Percentiles rank a stretch among this genome's conserved stretches.
phyloP scores from a whole-genome alignment of 2,113 vertebrate species.

The Erythrocercus mccallii region DNA sequence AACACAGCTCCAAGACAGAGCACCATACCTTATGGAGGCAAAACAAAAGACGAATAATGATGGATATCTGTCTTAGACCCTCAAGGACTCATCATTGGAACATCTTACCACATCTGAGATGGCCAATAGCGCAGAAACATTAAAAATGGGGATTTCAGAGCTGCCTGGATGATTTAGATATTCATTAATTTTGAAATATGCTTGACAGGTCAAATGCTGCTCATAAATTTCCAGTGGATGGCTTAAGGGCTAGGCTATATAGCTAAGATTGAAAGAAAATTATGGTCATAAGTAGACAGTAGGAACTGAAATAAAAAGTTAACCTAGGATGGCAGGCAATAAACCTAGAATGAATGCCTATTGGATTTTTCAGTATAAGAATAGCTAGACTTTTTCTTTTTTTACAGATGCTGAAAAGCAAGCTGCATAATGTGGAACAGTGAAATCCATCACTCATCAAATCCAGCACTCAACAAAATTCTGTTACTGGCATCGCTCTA shows the following conservation, averaged over 20 bases:
- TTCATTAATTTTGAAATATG: not conserved
- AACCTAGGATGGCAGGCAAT: not conserved
- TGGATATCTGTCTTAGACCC: not conserved
- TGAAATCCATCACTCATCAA: not conserved
- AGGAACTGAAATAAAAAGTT: not conserved
- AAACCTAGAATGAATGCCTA: not conserved
- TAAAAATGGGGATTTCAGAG: not conserved
- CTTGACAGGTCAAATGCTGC: not conserved
- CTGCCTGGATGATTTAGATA: not conserved
- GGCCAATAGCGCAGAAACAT: not conserved
- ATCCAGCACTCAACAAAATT: not conserved
- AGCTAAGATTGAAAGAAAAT: not conserved
- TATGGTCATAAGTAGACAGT: not conserved
- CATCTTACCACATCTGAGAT: not conserved
- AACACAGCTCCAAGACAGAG: slow-evolving; percentile 10
- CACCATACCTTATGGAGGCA: not conserved
- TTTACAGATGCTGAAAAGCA: not conserved
- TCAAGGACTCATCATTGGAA: not conserved
- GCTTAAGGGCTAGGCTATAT: not conserved
- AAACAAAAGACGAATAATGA: not conserved
- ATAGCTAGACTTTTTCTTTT: not conserved
- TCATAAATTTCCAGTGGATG: not conserved
- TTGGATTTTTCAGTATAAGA: not conserved
- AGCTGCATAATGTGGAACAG: not conserved
- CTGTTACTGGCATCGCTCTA: not conserved